Base-by-base conservation (phyloP, 2,113 vertebrate genomes). In the Amazona guildingii region DNA sequence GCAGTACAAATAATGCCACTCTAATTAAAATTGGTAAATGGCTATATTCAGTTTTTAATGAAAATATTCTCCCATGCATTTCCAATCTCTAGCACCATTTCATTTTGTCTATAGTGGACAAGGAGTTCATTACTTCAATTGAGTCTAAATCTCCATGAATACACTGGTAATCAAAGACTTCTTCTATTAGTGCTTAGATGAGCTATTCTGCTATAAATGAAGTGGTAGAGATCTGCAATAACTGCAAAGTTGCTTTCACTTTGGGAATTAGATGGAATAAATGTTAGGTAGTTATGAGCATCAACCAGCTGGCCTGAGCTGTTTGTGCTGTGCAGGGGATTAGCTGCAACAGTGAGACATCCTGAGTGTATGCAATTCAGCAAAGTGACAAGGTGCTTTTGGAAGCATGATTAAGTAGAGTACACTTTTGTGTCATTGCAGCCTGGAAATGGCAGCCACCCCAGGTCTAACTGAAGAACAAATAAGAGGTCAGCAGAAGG, bases 81-180 rank as follows among this genome's bases (percentile, higher is more conserved):
- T 92, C 80, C 63, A 90, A 31, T 86, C 52, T 95, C 51, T 82
- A 68, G 31, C 83, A 96, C 41, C 31, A 81, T 95, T 92, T 94
- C 68, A 77, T 51, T 90, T 95, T 90, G 62, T 92, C 86, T 93
- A 0, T 77, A 59, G 66, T 94, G 78, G 74, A 92, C 77, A 51
- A 94, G 55, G 93, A 93, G 83, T 92, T 92, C 94, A 91, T 93
- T 96, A 84, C 85, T 97, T 97, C 93, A 86, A 57, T 33, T 68
- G 75, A 86, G 43, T 73, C 82, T 88, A 82, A 96, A 93, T 84
- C 35, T 92, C 51, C 33, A 62, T 92, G 59, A 94, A 49, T 63
- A 83, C 31, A 52, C 31, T 88, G 88, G 89, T 93, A 97, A 97
- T 69, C 69, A 83, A 84, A 90, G 77, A 91, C n/a, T 15, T 44